Evolutionary conservation across 1,140 invertebrate genomes (phyloP), one percentile per base, ranked within the genome.

Genomic region (Drosophila gunungcola): DNA sequence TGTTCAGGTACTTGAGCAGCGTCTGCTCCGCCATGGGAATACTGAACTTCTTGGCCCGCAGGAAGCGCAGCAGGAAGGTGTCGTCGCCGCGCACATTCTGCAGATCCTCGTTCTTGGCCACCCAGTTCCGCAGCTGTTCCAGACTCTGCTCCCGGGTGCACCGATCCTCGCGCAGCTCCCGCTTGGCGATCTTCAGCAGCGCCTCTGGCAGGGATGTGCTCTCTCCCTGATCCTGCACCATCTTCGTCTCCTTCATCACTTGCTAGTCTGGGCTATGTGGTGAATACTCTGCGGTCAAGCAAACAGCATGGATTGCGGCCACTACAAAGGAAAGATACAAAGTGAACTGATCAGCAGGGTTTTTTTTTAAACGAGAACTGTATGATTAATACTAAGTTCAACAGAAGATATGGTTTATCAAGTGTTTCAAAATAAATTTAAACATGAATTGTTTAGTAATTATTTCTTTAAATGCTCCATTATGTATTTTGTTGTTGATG

Each of bases 21-120:
- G 95, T 95, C 79, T 96, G 95, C 83, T 97, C 95, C 0, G 97
- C 95, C 94, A 97, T 95, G 2, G 95, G 95, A 13, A 97, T 93
- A 77, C 95, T 96, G 93, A 95, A 97, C 91, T 97, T 97, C 86
- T 96, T 96, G 43, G 95, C 94, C 3, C 96, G 93, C 49, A 97
- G 93, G 83, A 97, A 97, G 41, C 96, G 93, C 39, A 97, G 92
- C 61, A 97, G 93, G 91, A 97, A 97, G 57, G 92, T 94, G 45
- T 95, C 94, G 92, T 97, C 96, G 95, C 93, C 93, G 67, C 95
- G 93, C 16, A 96, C 94, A 89, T 96, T 94, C 76, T 93, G 93
- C 48, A 96, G 93, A 81, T 96, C 95, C 27, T 92, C 86, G 80
- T 96, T 96, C 84, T 96, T 94, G n/a, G 92, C 81, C 64, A 96